Conservation (phyloP, 2,113 vertebrate genomes). For the Sorex araneus region DNA sequence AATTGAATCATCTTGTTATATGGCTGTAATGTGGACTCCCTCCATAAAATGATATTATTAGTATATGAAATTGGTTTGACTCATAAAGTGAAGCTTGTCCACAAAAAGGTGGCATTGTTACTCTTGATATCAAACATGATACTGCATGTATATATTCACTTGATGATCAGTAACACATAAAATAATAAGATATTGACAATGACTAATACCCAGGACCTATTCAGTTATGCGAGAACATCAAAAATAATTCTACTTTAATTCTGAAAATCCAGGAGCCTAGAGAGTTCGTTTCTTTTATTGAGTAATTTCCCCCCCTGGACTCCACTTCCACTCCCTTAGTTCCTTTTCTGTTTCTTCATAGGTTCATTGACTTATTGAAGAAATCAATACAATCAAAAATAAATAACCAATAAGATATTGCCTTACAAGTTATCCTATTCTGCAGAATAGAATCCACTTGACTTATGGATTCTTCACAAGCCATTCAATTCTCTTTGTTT, state of each 20-base stretch:
- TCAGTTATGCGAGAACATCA: neutral
- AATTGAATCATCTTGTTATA: no score
- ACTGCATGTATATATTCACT: neutral
- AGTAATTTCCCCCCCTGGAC: neutral
- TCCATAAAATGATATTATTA: no score
- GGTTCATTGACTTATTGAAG: neutral
- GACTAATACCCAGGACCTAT: neutral
- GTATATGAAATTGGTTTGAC: no score
- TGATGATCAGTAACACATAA: neutral
- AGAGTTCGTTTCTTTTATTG: neutral
- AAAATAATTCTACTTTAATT: neutral
- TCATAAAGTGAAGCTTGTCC: no score
- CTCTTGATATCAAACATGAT: no score
- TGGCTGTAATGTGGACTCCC: no score
- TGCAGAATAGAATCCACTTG: neutral
- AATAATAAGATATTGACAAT: neutral
- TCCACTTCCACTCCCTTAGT: no score
- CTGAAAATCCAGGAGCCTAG: neutral
- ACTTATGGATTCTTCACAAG: neutral
- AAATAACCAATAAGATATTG: no score
- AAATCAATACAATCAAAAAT: neutral
- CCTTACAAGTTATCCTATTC: neutral
- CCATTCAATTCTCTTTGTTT: no score
- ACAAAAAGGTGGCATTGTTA: no score
- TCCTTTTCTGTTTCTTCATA: neutral